Percentiles rank a stretch among this genome's conserved stretches.
Evolutionary conservation across 2,113 vertebrate genomes (phyloP).

Genomic region (Melierax canorus): DNA sequence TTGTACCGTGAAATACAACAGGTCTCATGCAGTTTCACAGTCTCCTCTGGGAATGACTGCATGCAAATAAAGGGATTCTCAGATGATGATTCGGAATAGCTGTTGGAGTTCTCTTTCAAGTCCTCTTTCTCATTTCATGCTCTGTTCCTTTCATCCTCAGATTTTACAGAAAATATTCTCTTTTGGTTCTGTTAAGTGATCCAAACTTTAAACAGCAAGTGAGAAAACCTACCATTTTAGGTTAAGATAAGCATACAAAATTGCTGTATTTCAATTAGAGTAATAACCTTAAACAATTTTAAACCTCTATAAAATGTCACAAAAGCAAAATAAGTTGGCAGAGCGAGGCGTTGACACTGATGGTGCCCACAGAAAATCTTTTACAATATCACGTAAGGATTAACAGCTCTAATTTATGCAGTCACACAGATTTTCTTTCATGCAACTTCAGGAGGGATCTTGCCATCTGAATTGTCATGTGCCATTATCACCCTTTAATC

Average conservation of each 20-base stretch:
- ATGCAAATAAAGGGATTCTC: conserved; percentile 33
- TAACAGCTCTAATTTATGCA: conserved; percentile 57
- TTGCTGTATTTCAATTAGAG: conserved; percentile 40
- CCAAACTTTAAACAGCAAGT: conserved; percentile 19
- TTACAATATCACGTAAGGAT: conserved; percentile 48
- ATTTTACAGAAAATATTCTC: conserved; percentile 45
- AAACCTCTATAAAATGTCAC: conserved; percentile 53
- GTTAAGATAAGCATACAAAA: conserved; percentile 36
- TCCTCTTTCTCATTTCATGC: conserved; percentile 56
- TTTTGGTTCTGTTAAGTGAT: conserved; percentile 16
- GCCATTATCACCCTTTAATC: conserved; percentile 48
- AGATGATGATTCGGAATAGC: not conserved
- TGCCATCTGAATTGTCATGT: conserved; percentile 56
- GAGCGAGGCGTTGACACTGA: conserved; percentile 39
- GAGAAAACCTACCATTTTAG: conserved; percentile 7
- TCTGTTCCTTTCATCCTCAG: conserved; percentile 55
- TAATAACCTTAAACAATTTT: conserved; percentile 55
- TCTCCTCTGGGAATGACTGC: conserved; percentile 44
- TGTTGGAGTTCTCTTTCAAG: conserved; percentile 51
- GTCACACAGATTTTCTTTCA: conserved; percentile 59
- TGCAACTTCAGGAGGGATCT: conserved; percentile 41
- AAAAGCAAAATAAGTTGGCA: conserved; percentile 44
- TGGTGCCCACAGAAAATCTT: conserved; percentile 45
- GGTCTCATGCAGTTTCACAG: conserved; percentile 9
- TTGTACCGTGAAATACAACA: conserved; percentile 16